Conservation (phyloP, 2,797 vertebrate genomes). For the Nothura maculosa region DNA sequence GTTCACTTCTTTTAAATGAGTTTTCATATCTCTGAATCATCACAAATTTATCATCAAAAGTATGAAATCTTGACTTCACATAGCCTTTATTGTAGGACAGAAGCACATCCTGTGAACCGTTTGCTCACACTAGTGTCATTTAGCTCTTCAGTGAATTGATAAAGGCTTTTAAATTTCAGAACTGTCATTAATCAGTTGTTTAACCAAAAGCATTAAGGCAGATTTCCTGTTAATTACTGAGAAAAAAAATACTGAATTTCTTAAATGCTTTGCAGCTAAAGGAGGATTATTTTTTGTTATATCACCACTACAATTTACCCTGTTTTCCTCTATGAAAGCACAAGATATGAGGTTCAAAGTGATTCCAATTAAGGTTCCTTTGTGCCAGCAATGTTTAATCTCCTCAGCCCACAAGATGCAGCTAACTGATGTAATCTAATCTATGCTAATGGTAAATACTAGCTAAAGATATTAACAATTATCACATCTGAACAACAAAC, state of each 20-base stretch:
- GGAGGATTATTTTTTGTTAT: neutral
- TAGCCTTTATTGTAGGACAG: neutral
- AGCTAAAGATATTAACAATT: neutral
- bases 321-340: neutral
- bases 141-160: neutral
- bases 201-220: neutral
- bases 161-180: neutral
- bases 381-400: neutral
- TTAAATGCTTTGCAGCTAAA: neutral
- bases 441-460: neutral
- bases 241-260: neutral
- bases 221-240: neutral
- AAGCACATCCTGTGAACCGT: neutral
- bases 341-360: neutral
- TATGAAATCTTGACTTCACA: neutral
- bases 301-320: neutral
- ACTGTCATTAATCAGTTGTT: neutral
- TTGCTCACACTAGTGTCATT: neutral
- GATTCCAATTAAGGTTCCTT: neutral
- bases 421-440: slow-evolving; percentile 10
- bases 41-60: neutral
- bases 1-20: neutral
- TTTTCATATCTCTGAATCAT: neutral
- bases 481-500: slow-evolving; percentile 39
- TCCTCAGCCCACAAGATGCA: neutral